Evolutionary conservation across 2,113 vertebrate genomes (phyloP).

Genomic region (Dicerorhinus sumatrensis): DNA sequence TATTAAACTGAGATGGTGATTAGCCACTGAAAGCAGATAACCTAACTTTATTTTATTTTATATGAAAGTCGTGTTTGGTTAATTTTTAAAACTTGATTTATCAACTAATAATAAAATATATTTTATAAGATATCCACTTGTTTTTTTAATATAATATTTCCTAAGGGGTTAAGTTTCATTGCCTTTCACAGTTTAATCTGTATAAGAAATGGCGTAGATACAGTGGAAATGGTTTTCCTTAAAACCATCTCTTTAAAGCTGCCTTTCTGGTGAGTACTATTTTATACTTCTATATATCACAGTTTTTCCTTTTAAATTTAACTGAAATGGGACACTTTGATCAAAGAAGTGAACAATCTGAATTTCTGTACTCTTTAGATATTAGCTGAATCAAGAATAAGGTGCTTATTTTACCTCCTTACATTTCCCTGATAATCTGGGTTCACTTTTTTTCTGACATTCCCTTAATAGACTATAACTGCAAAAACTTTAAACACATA

Average conservation of each 20-base stretch:
- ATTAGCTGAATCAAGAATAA: background rate
- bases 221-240: slow-evolving; percentile 78
- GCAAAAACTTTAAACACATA: background rate
- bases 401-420: background rate
- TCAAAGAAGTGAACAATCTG: slow-evolving; percentile 16
- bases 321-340: background rate
- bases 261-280: slow-evolving; percentile 80
- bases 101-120: slow-evolving; percentile 44
- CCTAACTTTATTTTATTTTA: slow-evolving; percentile 38
- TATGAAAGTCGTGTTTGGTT: background rate
- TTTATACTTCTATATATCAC: slow-evolving; percentile 52
- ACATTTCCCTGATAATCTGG: background rate
- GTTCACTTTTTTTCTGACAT: background rate
- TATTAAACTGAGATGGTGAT: background rate
- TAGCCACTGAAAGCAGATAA: background rate
- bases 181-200: slow-evolving; percentile 79
- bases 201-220: slow-evolving; percentile 75
- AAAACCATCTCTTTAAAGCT: slow-evolving; percentile 78
- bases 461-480: background rate
- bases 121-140: slow-evolving; percentile 21
- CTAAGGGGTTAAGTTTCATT: slow-evolving; percentile 73
- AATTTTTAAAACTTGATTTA: slow-evolving; percentile 20
- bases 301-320: slow-evolving; percentile 29
- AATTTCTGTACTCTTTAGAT: background rate
- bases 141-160: slow-evolving; percentile 45